phyloP scores from a whole-genome alignment of 1,140 invertebrate species.

The Hyphantria cunea region DNA sequence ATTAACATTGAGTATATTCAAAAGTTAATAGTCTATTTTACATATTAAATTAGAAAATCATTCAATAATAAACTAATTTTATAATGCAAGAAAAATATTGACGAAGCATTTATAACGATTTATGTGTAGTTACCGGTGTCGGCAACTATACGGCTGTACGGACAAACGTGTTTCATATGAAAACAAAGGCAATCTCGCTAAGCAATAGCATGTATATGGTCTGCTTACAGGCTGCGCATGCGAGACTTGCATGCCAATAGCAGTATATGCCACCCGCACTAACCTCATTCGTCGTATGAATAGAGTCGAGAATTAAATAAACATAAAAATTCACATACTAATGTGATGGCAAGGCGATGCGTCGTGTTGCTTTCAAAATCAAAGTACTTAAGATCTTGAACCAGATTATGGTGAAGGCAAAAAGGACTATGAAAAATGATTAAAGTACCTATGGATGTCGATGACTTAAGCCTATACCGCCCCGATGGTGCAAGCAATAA shows the following conservation, averaged over 20 bases:
- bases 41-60: too few relatives aligned
- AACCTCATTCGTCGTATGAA: conserved; percentile 28
- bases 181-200: conserved; percentile 31
- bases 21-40: too few relatives aligned
- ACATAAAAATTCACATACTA: conserved; percentile 26
- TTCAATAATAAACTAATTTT: too few relatives aligned
- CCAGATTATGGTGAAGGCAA: conserved; percentile 10
- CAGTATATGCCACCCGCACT: conserved; percentile 26
- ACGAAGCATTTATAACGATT: too few relatives aligned
- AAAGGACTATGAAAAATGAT: conserved; percentile 7
- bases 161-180: conserved; percentile 17
- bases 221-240: conserved; percentile 43
- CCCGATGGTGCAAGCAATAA: too few relatives aligned
- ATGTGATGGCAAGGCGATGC: conserved; percentile 4
- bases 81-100: too few relatives aligned
- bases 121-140: background rate
- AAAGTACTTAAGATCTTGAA: conserved; percentile 6
- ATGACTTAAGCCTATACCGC: background rate
- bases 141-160: background rate
- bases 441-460: background rate
- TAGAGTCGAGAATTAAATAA: conserved; percentile 28
- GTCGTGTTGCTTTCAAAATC: conserved; percentile 31
- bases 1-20: too few relatives aligned
- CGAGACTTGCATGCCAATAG: conserved; percentile 48
- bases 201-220: conserved; percentile 53